Conservation (phyloP, 2,113 vertebrate species). For the Tretioscincus oriximinensis region DNA sequence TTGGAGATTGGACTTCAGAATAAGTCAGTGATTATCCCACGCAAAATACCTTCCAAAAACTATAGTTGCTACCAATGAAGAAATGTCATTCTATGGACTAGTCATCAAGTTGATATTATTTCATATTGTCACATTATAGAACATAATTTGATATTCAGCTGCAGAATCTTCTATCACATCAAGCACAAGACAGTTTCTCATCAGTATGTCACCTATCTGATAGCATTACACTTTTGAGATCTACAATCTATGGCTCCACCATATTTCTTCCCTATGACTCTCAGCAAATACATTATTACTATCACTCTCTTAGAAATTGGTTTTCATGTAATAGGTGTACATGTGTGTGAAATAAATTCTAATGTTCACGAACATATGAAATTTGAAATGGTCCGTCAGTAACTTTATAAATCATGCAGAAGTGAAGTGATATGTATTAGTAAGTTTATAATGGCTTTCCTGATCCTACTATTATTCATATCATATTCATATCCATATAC, state of each 20-base stretch:
- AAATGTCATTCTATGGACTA: neutral
- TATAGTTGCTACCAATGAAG: constrained; percentile 12
- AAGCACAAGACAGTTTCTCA: neutral
- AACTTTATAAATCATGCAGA: too few species aligned
- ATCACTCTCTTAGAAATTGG: too few species aligned
- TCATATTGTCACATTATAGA: neutral
- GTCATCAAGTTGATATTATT: neutral
- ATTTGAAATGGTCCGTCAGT: too few species aligned
- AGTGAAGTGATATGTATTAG: too few species aligned
- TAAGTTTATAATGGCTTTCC: too few species aligned
- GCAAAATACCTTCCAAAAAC: constrained; percentile 11
- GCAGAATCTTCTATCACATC: neutral
- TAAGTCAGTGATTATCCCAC: neutral
- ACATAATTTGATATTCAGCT: neutral
- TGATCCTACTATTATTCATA: too few species aligned
- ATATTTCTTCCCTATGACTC: neutral
- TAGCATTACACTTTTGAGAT: neutral
- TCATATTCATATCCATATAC: too few species aligned
- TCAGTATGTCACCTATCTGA: too few species aligned
- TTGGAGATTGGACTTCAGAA: constrained; percentile 48
- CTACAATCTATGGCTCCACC: neutral
- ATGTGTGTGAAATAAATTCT: too few species aligned
- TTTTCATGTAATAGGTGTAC: too few species aligned
- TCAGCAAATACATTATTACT: too few species aligned
- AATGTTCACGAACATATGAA: too few species aligned